Evolutionary conservation across 2,888 invertebrate genomes (phyloP), one percentile per base, ranked within the genome.

Genomic region (Bembecia ichneumoniformis): DNA sequence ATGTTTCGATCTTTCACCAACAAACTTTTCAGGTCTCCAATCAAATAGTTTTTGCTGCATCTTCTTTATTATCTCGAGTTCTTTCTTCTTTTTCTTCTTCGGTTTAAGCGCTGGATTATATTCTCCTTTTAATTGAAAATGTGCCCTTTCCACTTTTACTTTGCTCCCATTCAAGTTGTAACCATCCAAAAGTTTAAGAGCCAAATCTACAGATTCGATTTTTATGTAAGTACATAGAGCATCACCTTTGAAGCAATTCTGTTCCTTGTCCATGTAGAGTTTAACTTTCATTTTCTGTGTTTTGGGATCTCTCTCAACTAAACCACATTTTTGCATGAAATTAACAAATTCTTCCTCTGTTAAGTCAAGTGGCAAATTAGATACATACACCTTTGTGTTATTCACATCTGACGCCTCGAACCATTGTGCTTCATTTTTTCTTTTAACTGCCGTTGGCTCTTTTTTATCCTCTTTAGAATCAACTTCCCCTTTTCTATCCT

Each of bases 341-440:
- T 96, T 94, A 45, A 94, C 90, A 81, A 97, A 96, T 71, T 95
- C 95, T 56, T 97, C 94, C 67, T 97, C 93, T 0, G 94, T 96
- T 51, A 96, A 91, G 62, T 97, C 96, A 50, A 90, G 69, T 0
- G 99, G 99, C 58, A 99, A 88, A 70, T 96, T 96, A 17, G 94
- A 93, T 3, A 99, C 97, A 84, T 99, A 99, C 0, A 99, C 97
- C 77, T 97, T 97, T 2, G 97, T 97, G 71, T 97, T 98, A 4
- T 64, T 79, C 17, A 92, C 90, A 51, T 96, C 94, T 54, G 96
- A 92, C 34, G 96, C 86, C 56, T 99, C 94, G 82, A 99, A 98
- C 99, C 99, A 99, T 52, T 92, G 93, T 74, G 89, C 70, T 44
- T 89, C 89, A 68, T 68, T 84, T 74, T 89, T 89, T 54, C 88